Evolutionary conservation across 2,888 invertebrate species (phyloP), one percentile per base, ranked within the genome.

Genomic region (Arge pagana): DNA sequence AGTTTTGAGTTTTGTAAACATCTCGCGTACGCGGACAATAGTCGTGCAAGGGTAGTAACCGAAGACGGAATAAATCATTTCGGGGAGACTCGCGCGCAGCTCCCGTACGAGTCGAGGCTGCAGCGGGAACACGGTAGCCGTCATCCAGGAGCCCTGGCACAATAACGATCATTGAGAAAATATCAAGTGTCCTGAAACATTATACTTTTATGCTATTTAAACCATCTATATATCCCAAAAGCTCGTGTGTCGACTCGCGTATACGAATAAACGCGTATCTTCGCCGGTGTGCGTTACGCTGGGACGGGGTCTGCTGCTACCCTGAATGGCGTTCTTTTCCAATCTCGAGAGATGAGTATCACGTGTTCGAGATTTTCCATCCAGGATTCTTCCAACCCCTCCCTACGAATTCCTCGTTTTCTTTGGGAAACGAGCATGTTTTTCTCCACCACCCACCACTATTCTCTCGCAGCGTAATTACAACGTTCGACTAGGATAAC

Each of bases 141-240:
- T n/a, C n/a, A n/a, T n/a, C 45, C 15, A 33, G 33, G 31, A 45
- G 45, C 35, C 33, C 33, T 26, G 59, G 60, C 58, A 72, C 74
- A 74, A 74, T 74, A 67, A 72, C 62, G 68, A 73, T 74, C 73
- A 71, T 72, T 65, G 70, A 66, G 66, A 73, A 73, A 74, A 74
- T 74, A 74, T 74, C 74, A 65, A 68, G 70, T 74, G 70, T 74
- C 74, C 63, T 45, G 72, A 72, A 74, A 75, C 72, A 68, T 59
- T 72, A 74, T 70, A 75, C 74, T 71, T 71, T 72, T 57, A 58
- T 63, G 61, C 58, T 66, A 64, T 68, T 71, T 73, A 72, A 72
- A 74, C 68, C 11, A 19, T 30, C 15, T 13, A 21, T 21, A 19
- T 35, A 13, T 35, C n/a, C n/a, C n/a, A n/a, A n/a, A n/a, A n/a